Percentiles rank a stretch among this genome's conserved stretches.
These are phyloP conservation scores for Cromileptes altivelis DNA, from an alignment of 2,113 vertebrate genomes.

Conservation along the genomic window DNA sequence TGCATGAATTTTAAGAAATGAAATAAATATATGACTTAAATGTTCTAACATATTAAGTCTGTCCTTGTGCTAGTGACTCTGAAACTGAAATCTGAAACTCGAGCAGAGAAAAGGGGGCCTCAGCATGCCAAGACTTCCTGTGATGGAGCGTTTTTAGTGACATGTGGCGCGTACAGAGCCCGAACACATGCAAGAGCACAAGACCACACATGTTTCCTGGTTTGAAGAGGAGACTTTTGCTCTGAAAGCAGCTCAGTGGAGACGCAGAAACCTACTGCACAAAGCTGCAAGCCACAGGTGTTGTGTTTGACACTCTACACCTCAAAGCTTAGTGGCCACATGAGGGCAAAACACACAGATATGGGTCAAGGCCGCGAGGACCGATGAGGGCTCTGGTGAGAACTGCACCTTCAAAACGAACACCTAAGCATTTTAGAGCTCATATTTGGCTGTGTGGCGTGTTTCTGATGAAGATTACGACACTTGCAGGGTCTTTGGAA, in stretches of 20 bases:
- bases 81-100: conserved; percentile 13
- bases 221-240: conserved; percentile 3
- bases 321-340: conserved; percentile 32
- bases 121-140: conserved; percentile 52
- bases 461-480: too few relatives aligned
- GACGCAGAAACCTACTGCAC: background rate
- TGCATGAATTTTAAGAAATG: background rate
- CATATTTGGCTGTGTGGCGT: conserved; percentile 1
- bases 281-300: conserved; percentile 41
- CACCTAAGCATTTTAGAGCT: conserved; percentile 21
- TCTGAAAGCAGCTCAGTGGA: background rate
- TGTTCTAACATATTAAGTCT: background rate
- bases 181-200: background rate
- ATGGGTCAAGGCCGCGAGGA: conserved; percentile 48
- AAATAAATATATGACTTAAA: background rate
- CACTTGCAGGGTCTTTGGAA: background rate
- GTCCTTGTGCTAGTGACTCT: background rate
- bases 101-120: conserved; percentile 7
- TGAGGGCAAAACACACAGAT: conserved; percentile 74
- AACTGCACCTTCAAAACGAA: conserved; percentile 21
- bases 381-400: conserved; percentile 45
- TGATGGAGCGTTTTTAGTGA: conserved; percentile 50
- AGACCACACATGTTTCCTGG: conserved; percentile 64
- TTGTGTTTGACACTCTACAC: conserved; percentile 49
- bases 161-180: conserved; percentile 26